Evolutionary conservation across 2,113 vertebrate genomes (phyloP), one percentile per base, ranked within the genome.

Genomic region (Petaurus breviceps): DNA sequence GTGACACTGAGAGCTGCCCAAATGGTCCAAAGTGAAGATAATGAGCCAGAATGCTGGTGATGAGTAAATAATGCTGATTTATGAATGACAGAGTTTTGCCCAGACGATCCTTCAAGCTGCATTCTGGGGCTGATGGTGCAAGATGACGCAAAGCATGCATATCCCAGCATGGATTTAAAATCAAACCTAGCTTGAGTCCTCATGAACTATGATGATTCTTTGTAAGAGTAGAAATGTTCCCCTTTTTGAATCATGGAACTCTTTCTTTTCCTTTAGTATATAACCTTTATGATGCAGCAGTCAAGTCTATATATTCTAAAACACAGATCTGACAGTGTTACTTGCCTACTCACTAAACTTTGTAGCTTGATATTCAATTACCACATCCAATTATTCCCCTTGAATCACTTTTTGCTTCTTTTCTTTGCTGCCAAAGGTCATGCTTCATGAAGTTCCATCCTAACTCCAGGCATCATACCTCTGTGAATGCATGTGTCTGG

Each of bases 1-100:
- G 94, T 52, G 93, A 14, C 49, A 46, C 92, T 6, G 28, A 94
- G 94, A 97, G 61, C 22, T 26, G 92, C 57, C 89, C 68, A 92
- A 54, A 93, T 96, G 68, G 90, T 94, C 90, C 49, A 91, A 92
- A 97, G 93, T 26, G 84, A 95, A 97, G 37, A 57, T 95, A 95
- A 93, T 95, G 51, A 5, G 2, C n/a, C 93, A 54, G 37, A 0
- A 0, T 92, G 94, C 12, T 93, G 16, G 25, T 91, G 46, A 97
- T 61, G 28, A 94, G 37, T 5, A 95, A 91, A 94, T 93, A 50
- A 92, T 92, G 5, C 0, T 2, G 93, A 93, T 3, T 91, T 97
- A 95, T n/a, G 94, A 96, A 43, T 54, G 4, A 92, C 91, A 92
- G 55, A 28, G 14, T 95, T 22, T 51, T 91, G 31, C 95, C 93